These are phyloP conservation scores for Macrotus californicus DNA, from an alignment of 2,113 vertebrate species.

Conservation along the genomic window DNA sequence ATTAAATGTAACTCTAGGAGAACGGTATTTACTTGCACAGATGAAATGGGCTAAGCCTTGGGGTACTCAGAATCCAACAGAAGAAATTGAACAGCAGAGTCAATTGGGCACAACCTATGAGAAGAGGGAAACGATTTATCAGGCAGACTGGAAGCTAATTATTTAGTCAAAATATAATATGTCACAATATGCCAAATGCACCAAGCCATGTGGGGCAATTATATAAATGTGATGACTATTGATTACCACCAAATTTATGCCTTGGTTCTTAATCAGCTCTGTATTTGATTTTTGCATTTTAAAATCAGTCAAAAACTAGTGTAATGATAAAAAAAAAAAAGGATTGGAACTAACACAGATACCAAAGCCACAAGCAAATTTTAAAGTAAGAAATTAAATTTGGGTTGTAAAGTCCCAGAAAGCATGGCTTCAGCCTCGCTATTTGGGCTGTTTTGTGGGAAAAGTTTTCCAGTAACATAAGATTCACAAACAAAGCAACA, in stretches of 20 bases:
- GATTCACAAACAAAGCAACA: background rate
- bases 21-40: background rate
- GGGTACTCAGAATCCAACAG: background rate
- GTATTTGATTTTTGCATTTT: conserved; percentile 26
- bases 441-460: background rate
- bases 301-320: conserved; percentile 47
- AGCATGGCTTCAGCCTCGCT: background rate
- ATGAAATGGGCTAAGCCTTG: background rate
- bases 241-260: conserved; percentile 38
- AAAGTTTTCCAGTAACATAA: background rate
- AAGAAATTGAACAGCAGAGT: conserved; percentile 52
- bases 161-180: conserved; percentile 48
- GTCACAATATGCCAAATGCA: conserved; percentile 2
- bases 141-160: conserved; percentile 50
- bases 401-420: background rate
- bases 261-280: conserved; percentile 34
- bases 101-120: conserved; percentile 56
- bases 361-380: conserved; percentile 15
- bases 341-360: background rate
- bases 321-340: background rate
- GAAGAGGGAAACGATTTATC: conserved; percentile 46
- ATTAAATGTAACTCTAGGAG: conserved; percentile 35
- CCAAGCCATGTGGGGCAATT: background rate
- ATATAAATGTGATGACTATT: conserved; percentile 31
- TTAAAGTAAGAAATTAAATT: conserved; percentile 36